Conservation (phyloP, 2,797 vertebrate genomes). For the Champsocephalus esox region DNA sequence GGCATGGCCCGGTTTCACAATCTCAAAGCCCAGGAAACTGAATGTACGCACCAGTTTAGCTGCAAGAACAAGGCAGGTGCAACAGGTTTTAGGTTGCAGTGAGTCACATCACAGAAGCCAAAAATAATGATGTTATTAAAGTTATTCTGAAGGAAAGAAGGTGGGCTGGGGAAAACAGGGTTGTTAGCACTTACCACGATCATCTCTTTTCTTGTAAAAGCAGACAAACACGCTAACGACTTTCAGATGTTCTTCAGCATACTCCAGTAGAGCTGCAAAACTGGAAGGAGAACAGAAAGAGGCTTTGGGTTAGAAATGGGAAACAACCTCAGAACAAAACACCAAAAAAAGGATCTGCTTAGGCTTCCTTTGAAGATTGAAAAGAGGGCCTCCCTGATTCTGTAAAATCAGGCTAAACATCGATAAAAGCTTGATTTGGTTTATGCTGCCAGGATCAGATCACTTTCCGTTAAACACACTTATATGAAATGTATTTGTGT, state of each 20-base stretch:
- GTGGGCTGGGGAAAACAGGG: not conserved
- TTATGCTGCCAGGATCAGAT: not conserved
- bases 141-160: not conserved
- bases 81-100: not conserved
- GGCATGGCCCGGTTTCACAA: slow-evolving; percentile 90
- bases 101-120: not conserved
- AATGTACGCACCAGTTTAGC: slow-evolving; percentile 89
- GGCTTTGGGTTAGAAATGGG: slow-evolving; percentile 11
- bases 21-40: slow-evolving; percentile 91
- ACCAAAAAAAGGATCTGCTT: not conserved
- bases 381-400: not conserved
- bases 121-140: not conserved
- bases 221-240: slow-evolving; percentile 87
- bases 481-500: too few species aligned
- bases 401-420: not conserved
- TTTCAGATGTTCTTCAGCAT: slow-evolving; percentile 89
- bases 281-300: slow-evolving; percentile 60
- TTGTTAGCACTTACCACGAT: slow-evolving; percentile 80
- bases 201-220: slow-evolving; percentile 90
- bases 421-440: not conserved
- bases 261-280: slow-evolving; percentile 87
- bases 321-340: not conserved
- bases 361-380: not conserved
- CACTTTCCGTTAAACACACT: not conserved
- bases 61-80: slow-evolving; percentile 35